A percentile compares a stretch with the other conserved stretches of the same genome.
Evolutionary conservation across 2,113 vertebrate species (phyloP).

Genomic region (Siphamia tubifer): DNA sequence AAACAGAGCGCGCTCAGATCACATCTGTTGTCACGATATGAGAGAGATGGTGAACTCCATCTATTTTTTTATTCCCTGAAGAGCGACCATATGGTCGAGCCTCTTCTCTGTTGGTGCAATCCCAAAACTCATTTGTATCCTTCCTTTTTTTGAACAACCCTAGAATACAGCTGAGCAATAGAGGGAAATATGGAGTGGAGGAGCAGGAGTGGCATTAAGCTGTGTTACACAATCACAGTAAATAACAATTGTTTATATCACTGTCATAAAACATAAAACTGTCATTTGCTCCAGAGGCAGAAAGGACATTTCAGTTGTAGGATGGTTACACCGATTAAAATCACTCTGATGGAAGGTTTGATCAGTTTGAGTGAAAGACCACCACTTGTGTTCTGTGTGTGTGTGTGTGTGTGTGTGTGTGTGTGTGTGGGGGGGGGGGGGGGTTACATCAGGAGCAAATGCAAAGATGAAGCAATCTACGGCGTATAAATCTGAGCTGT

Average conservation of each 20-base stretch:
- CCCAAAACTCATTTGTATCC: not conserved
- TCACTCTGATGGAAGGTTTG: no score
- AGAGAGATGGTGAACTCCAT: conserved; percentile 55
- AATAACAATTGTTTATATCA: not conserved
- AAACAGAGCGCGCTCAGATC: conserved; percentile 61
- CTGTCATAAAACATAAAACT: not conserved
- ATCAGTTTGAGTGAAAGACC: no score
- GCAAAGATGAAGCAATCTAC: no score
- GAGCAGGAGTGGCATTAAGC: not conserved
- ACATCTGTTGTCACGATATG: conserved; percentile 74
- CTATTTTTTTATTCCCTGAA: conserved; percentile 43
- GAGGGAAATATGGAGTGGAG: not conserved
- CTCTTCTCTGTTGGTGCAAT: conserved; percentile 6
- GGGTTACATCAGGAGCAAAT: no score
- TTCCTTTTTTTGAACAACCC: not conserved
- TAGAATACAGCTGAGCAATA: not conserved
- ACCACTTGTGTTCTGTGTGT: no score
- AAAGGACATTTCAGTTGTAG: no score
- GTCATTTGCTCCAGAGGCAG: not conserved
- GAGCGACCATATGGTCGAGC: conserved; percentile 49
- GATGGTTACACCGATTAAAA: not conserved
- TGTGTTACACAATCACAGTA: not conserved
- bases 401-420: no score
- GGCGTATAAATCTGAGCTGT: no score
- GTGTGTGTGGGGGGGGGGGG: no score